Conservation (phyloP, 2,888 invertebrate genomes). For the Callyntrura sp. region DNA sequence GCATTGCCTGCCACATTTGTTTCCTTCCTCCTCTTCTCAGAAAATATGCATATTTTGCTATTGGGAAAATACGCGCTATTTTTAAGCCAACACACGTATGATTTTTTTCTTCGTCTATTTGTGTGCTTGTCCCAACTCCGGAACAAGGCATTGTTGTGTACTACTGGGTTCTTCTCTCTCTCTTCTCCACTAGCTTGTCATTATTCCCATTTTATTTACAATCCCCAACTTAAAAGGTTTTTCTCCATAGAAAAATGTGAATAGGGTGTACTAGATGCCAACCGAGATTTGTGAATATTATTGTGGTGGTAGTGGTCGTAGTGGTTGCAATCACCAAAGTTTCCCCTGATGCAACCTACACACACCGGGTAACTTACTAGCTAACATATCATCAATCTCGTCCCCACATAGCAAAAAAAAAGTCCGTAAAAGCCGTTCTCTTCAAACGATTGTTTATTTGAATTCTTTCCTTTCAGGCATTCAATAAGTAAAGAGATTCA, state of each 20-base stretch:
- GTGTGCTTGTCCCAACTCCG: too few relatives aligned
- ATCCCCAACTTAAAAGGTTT: slow-evolving; percentile 38
- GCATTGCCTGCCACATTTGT: too few relatives aligned
- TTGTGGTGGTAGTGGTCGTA: not conserved
- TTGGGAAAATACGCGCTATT: not conserved
- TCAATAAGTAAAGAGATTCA: slow-evolving; percentile 15
- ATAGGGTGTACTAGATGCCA: not conserved
- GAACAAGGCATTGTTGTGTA: slow-evolving; percentile 9
- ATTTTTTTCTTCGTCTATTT: too few relatives aligned
- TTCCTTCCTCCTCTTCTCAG: not conserved
- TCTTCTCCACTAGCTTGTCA: not conserved
- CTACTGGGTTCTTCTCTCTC: not conserved
- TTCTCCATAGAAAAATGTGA: slow-evolving; percentile 36
- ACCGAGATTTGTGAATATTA: slow-evolving; percentile 59
- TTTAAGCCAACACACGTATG: too few relatives aligned
- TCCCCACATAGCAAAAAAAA: slow-evolving; percentile 14
- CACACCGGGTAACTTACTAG: too few relatives aligned
- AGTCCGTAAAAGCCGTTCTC: not conserved
- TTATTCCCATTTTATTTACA: slow-evolving; percentile 69
- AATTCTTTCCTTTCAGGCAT: slow-evolving; percentile 69
- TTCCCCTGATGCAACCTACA: slow-evolving; percentile 31
- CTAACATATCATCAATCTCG: too few relatives aligned
- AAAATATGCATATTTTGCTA: not conserved
- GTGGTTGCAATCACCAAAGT: slow-evolving; percentile 66
- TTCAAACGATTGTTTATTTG: slow-evolving; percentile 68